Base-by-base conservation (phyloP, 2,113 vertebrate genomes). In the Donacobius atricapilla region DNA sequence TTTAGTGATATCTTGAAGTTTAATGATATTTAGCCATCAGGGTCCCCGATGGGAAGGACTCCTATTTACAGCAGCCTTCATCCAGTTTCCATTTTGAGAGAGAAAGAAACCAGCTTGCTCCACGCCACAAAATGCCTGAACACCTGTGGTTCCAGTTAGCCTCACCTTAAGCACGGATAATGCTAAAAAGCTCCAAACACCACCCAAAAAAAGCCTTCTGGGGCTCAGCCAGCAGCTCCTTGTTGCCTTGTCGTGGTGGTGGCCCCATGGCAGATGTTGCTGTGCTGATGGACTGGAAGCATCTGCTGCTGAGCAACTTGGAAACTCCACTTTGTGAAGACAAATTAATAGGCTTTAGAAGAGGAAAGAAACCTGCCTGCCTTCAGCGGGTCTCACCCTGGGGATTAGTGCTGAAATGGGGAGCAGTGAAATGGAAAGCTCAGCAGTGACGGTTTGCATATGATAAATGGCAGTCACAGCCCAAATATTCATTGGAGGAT, bases 361-460 rank as follows among this genome's bases (percentile, higher is more conserved):
- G 90, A 87, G 78, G 65, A 42, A 77, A 64, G 76, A 86, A 96
- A 69, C 51, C 87, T 96, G 82, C 86, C 71, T 97, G 81, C 75
- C 75, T 87, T 83, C 65, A 93, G 70, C 77, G 13, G 0, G 4
- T 91, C 93, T 89, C 33, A 69, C 81, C 84, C 65, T 0, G 0
- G 94, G 91, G 95, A 96, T 97, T 96, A 94, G 65, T 77, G 84
- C 87, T 91, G 94, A 94, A 95, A 94, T 35, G 65, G 85, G 83
- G 90, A 93, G 92, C 83, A 87, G 45, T 71, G 96, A 71, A 90
- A 96, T 86, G 96, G 96, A 95, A 96, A 95, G 63, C 90, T 90
- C 69, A 87, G 96, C 81, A 92, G n/a, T 12, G 61, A 83, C 50
- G 72, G 91, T 96, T 94, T 94, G 91, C 93, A 90, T 93, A 85